Evolutionary conservation across 2,797 vertebrate species (phyloP).

Genomic region (Hephaestus fuliginosus): DNA sequence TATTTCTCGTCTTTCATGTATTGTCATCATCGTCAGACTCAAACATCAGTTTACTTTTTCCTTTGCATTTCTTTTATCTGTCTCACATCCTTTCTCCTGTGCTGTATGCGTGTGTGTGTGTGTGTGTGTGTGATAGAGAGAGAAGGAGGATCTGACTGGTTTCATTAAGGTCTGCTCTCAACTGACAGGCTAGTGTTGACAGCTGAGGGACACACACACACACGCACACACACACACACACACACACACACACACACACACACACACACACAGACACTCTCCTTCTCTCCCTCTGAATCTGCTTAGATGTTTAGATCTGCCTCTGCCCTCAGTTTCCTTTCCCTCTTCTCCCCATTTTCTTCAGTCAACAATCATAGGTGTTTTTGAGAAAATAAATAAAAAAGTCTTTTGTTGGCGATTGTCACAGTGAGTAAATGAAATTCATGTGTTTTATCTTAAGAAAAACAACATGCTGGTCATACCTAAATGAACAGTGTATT

Average conservation of each 20-base stretch:
- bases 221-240: slow-evolving; percentile 22
- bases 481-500: background rate
- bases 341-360: background rate
- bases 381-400: background rate
- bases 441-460: background rate
- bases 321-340: background rate
- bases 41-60: slow-evolving; percentile 34
- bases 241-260: slow-evolving; percentile 19
- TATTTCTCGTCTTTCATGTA: slow-evolving; percentile 50
- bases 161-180: slow-evolving; percentile 34
- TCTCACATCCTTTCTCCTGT: background rate
- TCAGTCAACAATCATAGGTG: background rate
- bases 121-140: background rate
- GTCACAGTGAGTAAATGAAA: background rate
- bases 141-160: slow-evolving; percentile 38
- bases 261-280: background rate
- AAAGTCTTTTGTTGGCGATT: background rate
- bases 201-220: slow-evolving; percentile 28
- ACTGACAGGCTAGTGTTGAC: slow-evolving; percentile 30
- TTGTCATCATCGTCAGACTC: slow-evolving; percentile 47
- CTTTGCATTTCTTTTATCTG: slow-evolving; percentile 51
- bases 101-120: slow-evolving; percentile 4
- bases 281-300: slow-evolving; percentile 1
- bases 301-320: background rate
- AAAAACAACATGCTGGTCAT: background rate